These are phyloP conservation scores for Epirrhoe alternata DNA, from an alignment of 2,888 invertebrate genomes.

Conservation along the genomic window DNA sequence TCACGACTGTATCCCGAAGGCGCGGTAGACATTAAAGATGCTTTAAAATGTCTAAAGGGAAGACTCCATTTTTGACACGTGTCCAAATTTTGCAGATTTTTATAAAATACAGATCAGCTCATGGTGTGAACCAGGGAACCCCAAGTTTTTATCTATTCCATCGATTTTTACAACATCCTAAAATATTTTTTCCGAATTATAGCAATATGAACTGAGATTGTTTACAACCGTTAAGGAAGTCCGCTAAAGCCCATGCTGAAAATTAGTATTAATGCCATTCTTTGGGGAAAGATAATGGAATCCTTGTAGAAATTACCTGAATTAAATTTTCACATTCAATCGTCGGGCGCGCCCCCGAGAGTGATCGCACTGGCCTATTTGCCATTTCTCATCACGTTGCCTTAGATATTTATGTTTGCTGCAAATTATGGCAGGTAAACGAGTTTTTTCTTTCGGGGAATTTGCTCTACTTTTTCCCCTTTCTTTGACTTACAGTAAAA, in stretches of 20 bases:
- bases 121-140: too few relatives aligned
- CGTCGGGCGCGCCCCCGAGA: conserved; percentile 76
- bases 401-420: conserved; percentile 62
- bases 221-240: conserved; percentile 1
- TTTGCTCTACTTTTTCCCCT: conserved; percentile 23
- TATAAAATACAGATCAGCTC: too few relatives aligned
- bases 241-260: not conserved
- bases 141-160: too few relatives aligned
- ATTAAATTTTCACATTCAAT: conserved; percentile 84
- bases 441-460: conserved; percentile 37
- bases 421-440: conserved; percentile 35
- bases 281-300: conserved; percentile 76
- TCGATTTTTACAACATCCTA: too few relatives aligned
- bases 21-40: too few relatives aligned
- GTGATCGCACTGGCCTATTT: conserved; percentile 65
- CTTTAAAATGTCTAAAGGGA: too few relatives aligned
- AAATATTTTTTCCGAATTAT: too few relatives aligned
- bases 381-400: conserved; percentile 60
- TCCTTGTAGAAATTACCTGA: conserved; percentile 78
- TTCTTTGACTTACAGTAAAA: conserved; percentile 29
- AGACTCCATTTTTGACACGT: too few relatives aligned
- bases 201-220: not conserved
- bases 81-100: too few relatives aligned
- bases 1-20: too few relatives aligned
- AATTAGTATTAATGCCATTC: conserved; percentile 63